These are phyloP conservation scores for Exephanes ischioxanthus DNA, from an alignment of 2,888 invertebrate species.

Conservation along the genomic window DNA sequence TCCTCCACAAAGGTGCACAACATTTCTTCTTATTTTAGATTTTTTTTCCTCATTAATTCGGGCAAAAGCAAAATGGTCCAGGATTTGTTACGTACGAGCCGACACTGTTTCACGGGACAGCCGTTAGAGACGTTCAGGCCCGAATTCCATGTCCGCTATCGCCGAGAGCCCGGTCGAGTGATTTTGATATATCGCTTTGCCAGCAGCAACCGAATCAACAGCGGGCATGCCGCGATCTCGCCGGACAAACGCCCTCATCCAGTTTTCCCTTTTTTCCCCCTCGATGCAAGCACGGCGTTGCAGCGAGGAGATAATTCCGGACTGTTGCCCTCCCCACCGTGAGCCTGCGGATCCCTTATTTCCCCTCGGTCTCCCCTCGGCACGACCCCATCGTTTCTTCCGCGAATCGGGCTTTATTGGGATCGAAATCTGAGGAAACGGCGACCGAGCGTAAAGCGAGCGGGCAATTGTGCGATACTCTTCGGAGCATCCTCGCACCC, in stretches of 20 bases:
- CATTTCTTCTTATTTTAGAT: neutral
- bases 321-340: conserved; percentile 51
- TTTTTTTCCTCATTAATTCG: too few species aligned
- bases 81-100: neutral
- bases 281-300: conserved; percentile 41
- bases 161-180: conserved; percentile 74
- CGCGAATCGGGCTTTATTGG: conserved; percentile 46
- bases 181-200: conserved; percentile 80
- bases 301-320: conserved; percentile 63
- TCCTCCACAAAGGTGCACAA: neutral
- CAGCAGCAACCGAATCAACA: conserved; percentile 39
- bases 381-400: conserved; percentile 59
- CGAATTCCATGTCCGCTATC: conserved; percentile 70
- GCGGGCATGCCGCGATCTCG: conserved; percentile 43
- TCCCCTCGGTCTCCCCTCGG: conserved; percentile 17
- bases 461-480: conserved; percentile 33
- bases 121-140: conserved; percentile 60
- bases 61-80: neutral
- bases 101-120: conserved; percentile 39
- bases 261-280: conserved; percentile 40
- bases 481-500: conserved; percentile 12
- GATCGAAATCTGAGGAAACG: conserved; percentile 50
- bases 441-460: conserved; percentile 36
- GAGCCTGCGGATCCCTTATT: conserved; percentile 49
- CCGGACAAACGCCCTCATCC: conserved; percentile 1